These are phyloP conservation scores for Valencia hispanica DNA, from an alignment of 2,797 vertebrate genomes.

Conservation along the genomic window DNA sequence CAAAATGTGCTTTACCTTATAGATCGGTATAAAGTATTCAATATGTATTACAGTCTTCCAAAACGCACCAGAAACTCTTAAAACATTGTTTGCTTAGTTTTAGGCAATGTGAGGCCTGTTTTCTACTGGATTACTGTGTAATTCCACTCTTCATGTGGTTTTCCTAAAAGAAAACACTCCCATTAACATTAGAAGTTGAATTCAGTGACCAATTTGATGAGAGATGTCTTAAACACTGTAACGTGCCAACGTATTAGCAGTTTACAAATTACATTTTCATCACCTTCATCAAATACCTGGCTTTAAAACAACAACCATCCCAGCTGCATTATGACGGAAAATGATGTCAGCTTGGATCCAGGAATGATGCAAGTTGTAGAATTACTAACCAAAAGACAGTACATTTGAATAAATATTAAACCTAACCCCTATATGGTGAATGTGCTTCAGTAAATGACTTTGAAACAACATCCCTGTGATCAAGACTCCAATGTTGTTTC, in stretches of 20 bases:
- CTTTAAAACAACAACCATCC: background rate
- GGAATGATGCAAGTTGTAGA: constrained; percentile 6
- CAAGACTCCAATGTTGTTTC: too few relatives aligned
- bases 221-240: background rate
- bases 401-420: background rate
- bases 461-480: too few relatives aligned
- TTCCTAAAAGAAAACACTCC: background rate
- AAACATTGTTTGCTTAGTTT: background rate
- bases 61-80: background rate
- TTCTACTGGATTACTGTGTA: background rate
- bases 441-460: background rate
- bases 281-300: background rate
- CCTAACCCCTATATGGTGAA: background rate
- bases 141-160: background rate
- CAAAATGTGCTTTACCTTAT: background rate
- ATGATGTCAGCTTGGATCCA: constrained; percentile 3
- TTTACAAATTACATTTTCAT: constrained; percentile 3
- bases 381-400: background rate
- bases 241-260: background rate
- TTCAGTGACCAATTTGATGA: background rate
- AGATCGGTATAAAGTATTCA: background rate
- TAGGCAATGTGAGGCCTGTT: background rate
- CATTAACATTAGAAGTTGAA: background rate
- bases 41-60: background rate
- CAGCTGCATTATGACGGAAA: constrained; percentile 6